Base-by-base conservation (phyloP, 1,140 invertebrate species). In the Pogonomyrmex californicus region DNA sequence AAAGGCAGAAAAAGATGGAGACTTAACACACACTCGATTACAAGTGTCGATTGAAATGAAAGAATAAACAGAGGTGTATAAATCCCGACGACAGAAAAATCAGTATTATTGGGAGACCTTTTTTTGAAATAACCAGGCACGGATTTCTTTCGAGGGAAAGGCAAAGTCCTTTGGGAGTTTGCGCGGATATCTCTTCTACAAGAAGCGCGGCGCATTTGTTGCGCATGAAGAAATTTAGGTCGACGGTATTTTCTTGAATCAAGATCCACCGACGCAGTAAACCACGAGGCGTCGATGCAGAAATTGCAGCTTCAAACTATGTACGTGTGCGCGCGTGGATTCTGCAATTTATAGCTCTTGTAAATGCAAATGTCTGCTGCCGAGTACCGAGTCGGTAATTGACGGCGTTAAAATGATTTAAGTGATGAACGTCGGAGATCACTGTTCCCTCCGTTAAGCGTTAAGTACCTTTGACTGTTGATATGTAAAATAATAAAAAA, bases 181-280 rank as follows among this genome's bases (percentile, higher is more conserved):
- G n/a, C 65, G 9, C 66, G 54, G 41, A 38, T 83, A 36, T 60
- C 66, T 60, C 41, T 60, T 71, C 7, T 36, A 36, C 10, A 36
- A 44, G 38, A 71, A 71, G n/a, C 23, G 63, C 33, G 23, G 62
- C 30, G 76, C 54, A 14, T 82, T 71, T 58, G 30, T 23, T 47
- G 79, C 41, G 54, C 68, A n/a, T 38, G 41, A 62, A 71, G 44
- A 75, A 83, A 83, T 83, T 83, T 47, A 73, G 79, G 79, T 83
- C 79, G 66, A 73, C 54, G 66, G 33, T 60, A 47, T 83, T 83
- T 44, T 83, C 79, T 75, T 60, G 79, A 83, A 83, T 83, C 41
- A 73, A 83, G 54, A 83, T 75, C 33, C 68, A 5, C 41, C 79
- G 68, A 38, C 56, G 68, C n/a, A 60, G 33, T 60, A 75, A 83